A percentile compares a stretch with the other conserved stretches of the same genome.
phyloP scores from a whole-genome alignment of 2,888 invertebrate species.

The Idaea dimidiata region DNA sequence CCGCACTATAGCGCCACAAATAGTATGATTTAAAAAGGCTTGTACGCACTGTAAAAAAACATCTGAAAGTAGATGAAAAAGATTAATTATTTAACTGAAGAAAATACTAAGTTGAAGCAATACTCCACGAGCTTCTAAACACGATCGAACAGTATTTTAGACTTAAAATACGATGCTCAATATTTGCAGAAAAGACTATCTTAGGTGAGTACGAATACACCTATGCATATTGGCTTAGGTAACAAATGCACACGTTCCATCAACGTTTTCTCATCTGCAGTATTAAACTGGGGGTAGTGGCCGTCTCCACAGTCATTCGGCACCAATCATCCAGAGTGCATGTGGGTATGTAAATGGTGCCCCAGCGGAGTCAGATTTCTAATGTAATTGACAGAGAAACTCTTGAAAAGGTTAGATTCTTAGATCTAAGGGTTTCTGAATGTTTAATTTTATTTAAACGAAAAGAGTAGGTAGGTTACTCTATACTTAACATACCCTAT shows the following conservation, averaged over 20 bases:
- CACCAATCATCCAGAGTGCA: slow-evolving; percentile 23
- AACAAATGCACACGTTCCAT: slow-evolving; percentile 8
- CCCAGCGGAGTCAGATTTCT: slow-evolving; percentile 58
- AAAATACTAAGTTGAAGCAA: no score
- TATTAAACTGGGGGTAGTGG: slow-evolving; percentile 12
- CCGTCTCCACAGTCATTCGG: slow-evolving; percentile 11
- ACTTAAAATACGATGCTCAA: neutral
- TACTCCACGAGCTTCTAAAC: no score
- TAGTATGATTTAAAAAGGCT: no score
- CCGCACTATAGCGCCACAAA: no score
- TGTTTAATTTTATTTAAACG: slow-evolving; percentile 36
- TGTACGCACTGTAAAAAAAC: no score
- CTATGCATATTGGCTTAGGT: slow-evolving; percentile 1
- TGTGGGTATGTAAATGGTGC: slow-evolving; percentile 53
- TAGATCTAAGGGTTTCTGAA: slow-evolving; percentile 26
- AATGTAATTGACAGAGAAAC: slow-evolving; percentile 67
- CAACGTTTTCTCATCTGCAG: slow-evolving; percentile 1
- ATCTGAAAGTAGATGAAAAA: no score
- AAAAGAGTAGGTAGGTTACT: no score
- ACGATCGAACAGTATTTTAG: no score
- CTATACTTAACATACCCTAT: no score
- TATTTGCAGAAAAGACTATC: neutral
- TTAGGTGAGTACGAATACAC: slow-evolving; percentile 6
- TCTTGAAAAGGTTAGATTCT: slow-evolving; percentile 39
- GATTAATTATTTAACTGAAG: no score